Evolutionary conservation across 2,888 invertebrate genomes (phyloP), one percentile per base, ranked within the genome.

Genomic region (Torymus tubicola): DNA sequence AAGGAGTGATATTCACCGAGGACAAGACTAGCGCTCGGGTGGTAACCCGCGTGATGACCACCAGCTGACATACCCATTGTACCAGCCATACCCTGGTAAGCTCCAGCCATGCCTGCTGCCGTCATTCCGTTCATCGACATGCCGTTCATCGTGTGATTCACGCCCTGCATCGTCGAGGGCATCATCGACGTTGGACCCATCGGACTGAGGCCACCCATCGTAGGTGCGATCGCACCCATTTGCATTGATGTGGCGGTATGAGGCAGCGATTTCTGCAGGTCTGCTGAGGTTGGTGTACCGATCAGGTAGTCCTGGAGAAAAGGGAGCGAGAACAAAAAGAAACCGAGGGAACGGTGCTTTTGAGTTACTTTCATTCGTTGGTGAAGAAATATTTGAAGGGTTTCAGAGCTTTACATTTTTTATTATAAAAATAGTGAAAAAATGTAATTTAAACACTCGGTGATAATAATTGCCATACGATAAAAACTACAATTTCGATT

Each of bases 241-340:
- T 91, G 90, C 90, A 90, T 90, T 78, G 90, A 89, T 53, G 90
- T 90, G 24, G 90, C 88, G 73, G 90, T 90, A 78, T 91, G 90
- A 3, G 90, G 90, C 72, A 90, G 81, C 4, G 90, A 89, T 81
- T 90, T 91, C 77, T 90, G 90, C 69, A 90, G 85, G 60, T 91
- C 90, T 8, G 89, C 87, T 16, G 90, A 88, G 18, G 88, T 89
- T 67, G 90, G 88, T 18, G 90, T 88, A 8, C 89, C 89, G 74
- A 90, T 88, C 81, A 90, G 85, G 77, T 90, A 90, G 73, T 90
- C 90, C 90, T 90, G 86, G 55, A 82, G 84, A n/a, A n/a, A n/a
- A 8, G 8, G 21, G 21, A 21, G 14, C 24, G 5, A n/a, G 31
- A 31, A 31, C 57, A 0, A 18, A 16, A n/a, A 12, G 16, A 16